These are phyloP conservation scores for Donacobius atricapilla DNA, from an alignment of 2,113 vertebrate species.

Conservation along the genomic window DNA sequence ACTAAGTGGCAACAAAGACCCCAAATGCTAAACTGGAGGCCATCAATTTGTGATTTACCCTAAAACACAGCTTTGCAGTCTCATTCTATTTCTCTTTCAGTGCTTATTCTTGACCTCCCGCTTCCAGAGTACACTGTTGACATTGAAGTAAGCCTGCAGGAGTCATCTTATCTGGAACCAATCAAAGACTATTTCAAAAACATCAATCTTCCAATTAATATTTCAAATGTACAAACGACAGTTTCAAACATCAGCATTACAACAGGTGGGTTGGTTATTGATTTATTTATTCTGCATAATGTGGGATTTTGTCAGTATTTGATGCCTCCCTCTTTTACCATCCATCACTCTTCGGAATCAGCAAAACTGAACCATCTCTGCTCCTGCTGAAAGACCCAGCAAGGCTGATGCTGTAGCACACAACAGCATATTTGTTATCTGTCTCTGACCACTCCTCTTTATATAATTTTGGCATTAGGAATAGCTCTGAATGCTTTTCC, in stretches of 20 bases:
- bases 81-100: conserved; percentile 41
- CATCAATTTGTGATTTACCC: not conserved
- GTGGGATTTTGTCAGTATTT: not conserved
- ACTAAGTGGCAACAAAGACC: not conserved
- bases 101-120: not conserved
- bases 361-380: not conserved
- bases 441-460: not conserved
- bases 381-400: not conserved
- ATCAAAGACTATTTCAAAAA: conserved; percentile 44
- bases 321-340: not conserved
- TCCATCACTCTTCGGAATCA: accelerated
- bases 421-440: not conserved
- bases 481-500: not conserved
- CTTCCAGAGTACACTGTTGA: conserved; percentile 17
- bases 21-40: not conserved
- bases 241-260: conserved; percentile 63
- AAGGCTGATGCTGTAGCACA: not conserved
- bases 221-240: not conserved
- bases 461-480: not conserved
- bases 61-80: not conserved
- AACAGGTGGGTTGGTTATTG: conserved; percentile 60
- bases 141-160: conserved; percentile 59
- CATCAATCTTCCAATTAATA: conserved; percentile 23
- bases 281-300: not conserved
- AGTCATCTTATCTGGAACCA: conserved; percentile 43